A percentile compares a stretch with the other conserved stretches of the same genome.
phyloP scores from a whole-genome alignment of 2,888 invertebrate species.

The Orthosia gothica region DNA sequence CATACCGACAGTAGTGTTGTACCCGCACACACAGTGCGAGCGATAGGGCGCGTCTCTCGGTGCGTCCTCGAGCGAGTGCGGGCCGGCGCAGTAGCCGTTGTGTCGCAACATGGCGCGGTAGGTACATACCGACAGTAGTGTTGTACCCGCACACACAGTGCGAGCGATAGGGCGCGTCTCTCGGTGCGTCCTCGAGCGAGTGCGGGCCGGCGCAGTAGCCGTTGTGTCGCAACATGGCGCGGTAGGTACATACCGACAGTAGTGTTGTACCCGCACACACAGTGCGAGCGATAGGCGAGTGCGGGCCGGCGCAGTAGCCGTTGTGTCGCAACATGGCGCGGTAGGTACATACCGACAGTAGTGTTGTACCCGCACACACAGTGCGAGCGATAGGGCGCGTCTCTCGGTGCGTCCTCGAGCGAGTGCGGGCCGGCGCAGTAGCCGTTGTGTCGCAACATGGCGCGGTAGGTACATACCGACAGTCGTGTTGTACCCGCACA shows the following conservation, averaged over 20 bases:
- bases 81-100: conserved; percentile 91
- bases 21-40: conserved; percentile 95
- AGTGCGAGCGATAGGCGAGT: no score
- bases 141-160: no score
- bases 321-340: conserved; percentile 95
- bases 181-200: no score
- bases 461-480: conserved; percentile 66
- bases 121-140: no score
- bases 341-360: conserved; percentile 77
- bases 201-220: no score
- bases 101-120: no score
- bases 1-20: conserved; percentile 73
- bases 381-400: conserved; percentile 80
- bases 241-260: no score
- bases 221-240: no score
- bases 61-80: conserved; percentile 92
- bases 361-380: conserved; percentile 89
- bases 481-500: conserved; percentile 90
- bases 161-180: no score
- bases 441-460: neutral
- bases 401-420: conserved; percentile 89
- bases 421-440: conserved; percentile 76
- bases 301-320: conserved; percentile 78
- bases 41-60: conserved; percentile 91
- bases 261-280: no score